Conservation (phyloP, 2,888 invertebrate genomes). For the Scaptomyza cyrtandrae region DNA sequence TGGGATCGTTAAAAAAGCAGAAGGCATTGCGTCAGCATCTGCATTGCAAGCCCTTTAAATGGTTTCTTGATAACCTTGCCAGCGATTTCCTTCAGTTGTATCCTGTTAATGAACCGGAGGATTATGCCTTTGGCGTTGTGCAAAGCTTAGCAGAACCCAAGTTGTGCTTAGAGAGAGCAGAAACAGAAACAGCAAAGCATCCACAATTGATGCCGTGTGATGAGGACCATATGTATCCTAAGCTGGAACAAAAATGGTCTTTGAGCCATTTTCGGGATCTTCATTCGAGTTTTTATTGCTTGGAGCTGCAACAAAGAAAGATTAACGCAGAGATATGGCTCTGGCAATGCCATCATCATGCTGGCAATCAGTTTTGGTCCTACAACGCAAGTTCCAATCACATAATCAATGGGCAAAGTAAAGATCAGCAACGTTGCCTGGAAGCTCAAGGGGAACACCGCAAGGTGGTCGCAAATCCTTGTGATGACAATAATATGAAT, state of each 20-base stretch:
- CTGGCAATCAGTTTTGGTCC: constrained; percentile 96
- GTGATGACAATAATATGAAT: constrained; percentile 84
- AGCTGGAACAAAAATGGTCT: constrained; percentile 74
- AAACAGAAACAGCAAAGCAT: constrained; percentile 77
- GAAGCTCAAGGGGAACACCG: constrained; percentile 87
- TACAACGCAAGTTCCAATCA: constrained; percentile 88
- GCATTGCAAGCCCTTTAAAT: constrained; percentile 95
- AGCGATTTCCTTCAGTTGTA: constrained; percentile 95
- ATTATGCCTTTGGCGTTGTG: constrained; percentile 92
- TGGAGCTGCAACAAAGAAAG: constrained; percentile 90
- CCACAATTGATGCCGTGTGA: constrained; percentile 71
- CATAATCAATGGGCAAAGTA: constrained; percentile 60
- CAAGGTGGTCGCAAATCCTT: constrained; percentile 87
- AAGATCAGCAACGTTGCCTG: constrained; percentile 88
- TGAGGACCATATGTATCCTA: constrained; percentile 68
- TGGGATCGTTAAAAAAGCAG: constrained; percentile 93
- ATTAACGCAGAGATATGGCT: constrained; percentile 90
- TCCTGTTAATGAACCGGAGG: constrained; percentile 93
- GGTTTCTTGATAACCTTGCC: constrained; percentile 96
- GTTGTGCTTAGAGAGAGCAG: constrained; percentile 90
- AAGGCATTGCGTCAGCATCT: constrained; percentile 89
- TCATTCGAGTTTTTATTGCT: constrained; percentile 88
- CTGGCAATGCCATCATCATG: constrained; percentile 95
- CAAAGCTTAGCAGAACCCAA: constrained; percentile 87
- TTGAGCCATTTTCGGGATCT: constrained; percentile 80